Base-by-base conservation (phyloP, 2,113 vertebrate species). In the Calyptommatus sinebrachiatus region DNA sequence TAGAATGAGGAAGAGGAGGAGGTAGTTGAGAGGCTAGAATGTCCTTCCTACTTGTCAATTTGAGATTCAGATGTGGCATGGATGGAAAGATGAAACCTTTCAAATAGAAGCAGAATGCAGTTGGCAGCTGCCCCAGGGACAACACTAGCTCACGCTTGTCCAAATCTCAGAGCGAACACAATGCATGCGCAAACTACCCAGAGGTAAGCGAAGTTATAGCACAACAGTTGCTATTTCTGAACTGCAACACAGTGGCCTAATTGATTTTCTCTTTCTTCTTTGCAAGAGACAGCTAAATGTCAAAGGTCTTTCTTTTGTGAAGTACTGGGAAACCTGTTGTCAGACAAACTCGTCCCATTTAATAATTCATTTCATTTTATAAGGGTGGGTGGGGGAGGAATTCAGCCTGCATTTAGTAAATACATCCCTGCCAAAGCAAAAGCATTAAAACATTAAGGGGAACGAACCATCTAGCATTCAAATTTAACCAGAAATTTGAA, bases 401-500 rank as follows among this genome's bases (percentile, higher is more conserved):
- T 85, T 92, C 93, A 93, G 88, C 87, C 93, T 89, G 93, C 92
- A 90, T 0, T 73, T 86, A 92, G 91, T 94, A 94, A 94, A 94
- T 95, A 92, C 92, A 92, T 88, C 89, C 83, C 69, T 91, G 92
- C 93, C 94, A 92, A 95, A 95, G 94, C 92, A 91, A 93, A 93
- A 88, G 84, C 91, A 90, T 79, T 90, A 92, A 93, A 92, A 91
- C 91, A 95, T 93, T 93, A 93, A 93, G 90, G 88, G 89, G 88
- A 91, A 93, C 95, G 92, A 94, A 94, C 93, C 94, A 95, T 94
- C 86, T 87, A 92, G 91, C 88, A 88, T 79, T 91, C 93, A 86
- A 92, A 94, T 94, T 94, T 94, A 94, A 94, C 95, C 95, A 93
- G 92, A 94, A 95, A 95, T 94, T 93, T 94, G 93, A 94, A 95